Evolutionary conservation across 2,113 vertebrate genomes (phyloP), one percentile per base, ranked within the genome.

Genomic region (Amblyopsis rosae): DNA sequence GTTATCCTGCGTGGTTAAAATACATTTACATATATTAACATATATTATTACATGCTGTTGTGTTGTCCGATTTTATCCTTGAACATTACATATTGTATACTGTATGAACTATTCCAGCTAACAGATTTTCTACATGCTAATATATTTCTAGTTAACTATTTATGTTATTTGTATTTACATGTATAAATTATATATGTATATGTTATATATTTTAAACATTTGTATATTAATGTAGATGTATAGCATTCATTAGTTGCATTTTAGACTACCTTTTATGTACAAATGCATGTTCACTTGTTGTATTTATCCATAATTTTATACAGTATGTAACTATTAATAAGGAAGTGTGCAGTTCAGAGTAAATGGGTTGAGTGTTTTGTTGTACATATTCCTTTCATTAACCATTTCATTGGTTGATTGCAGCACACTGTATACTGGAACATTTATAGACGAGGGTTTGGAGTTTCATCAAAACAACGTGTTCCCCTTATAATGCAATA

Each of bases 381-480:
- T 73, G 35, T 68, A 46, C 35, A 19, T 75, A 76, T 19, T 58
- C 5, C 32, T 32, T 56, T 19, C 10, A 3, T 19, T 7, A 12
- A 75, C 57, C 64, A 70, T 73, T 70, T 68, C 70, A 72, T 35
- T n/a, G 0, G 13, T 69, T 79, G 59, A 66, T 19, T 54, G 71
- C 46, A 35, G 55, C 62, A 32, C 26, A 26, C 26, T 26, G 26
- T 53, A 6, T 54, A 72, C 77, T 63, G 46, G 63, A 79, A 70
- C 58, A 33, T 15, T 49, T 80, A 41, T 59, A 72, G 85, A 49
- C 74, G 67, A 72, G 66, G 77, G 59, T 72, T 71, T 62, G 53
- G 35, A 64, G 59, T 66, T 80, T 16, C 15, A 49, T 68, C 67
- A 58, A 74, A 62, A 55, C 13, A 10, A 26, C 5, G 3, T 47